These are phyloP conservation scores for Neolamprologus longior DNA, from an alignment of 2,113 vertebrate species.

Conservation along the genomic window DNA sequence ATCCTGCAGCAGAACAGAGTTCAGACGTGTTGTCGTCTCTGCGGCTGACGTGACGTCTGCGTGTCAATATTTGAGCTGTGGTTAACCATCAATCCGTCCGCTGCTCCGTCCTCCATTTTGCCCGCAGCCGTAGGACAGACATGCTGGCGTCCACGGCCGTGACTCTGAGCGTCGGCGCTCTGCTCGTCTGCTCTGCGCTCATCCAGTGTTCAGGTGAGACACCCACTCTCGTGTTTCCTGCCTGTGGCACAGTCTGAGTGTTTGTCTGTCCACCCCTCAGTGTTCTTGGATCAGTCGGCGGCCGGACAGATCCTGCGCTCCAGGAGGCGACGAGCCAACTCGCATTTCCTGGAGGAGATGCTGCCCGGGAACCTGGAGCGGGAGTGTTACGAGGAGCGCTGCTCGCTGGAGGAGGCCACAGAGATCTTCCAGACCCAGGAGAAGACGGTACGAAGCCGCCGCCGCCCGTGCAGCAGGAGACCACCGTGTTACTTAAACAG, in stretches of 20 bases:
- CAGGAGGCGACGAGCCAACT: constrained; percentile 67
- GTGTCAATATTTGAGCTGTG: constrained; percentile 54
- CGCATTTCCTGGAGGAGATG: constrained; percentile 76
- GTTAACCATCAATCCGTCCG: constrained; percentile 24
- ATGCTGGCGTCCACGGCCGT: neutral
- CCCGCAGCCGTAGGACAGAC: neutral
- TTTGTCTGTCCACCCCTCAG: constrained; percentile 32
- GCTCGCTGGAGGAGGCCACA: constrained; percentile 76
- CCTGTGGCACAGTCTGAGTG: neutral
- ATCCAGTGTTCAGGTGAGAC: constrained; percentile 27
- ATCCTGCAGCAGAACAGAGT: neutral
- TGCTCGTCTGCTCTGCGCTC: neutral
- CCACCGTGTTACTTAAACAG: neutral
- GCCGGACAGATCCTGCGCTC: constrained; percentile 64
- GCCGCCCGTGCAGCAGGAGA: neutral
- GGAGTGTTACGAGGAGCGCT: constrained; percentile 77
- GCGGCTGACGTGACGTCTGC: neutral
- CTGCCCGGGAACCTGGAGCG: constrained; percentile 76
- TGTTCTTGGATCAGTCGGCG: constrained; percentile 62
- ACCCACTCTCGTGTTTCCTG: accelerated
- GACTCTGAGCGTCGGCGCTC: neutral
- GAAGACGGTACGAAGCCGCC: constrained; percentile 66
- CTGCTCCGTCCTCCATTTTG: neutral
- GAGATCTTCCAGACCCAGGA: constrained; percentile 80
- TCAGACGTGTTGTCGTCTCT: neutral